These are phyloP conservation scores for Eutolmus rufibarbis DNA, from an alignment of 2,888 invertebrate genomes.

Conservation along the genomic window DNA sequence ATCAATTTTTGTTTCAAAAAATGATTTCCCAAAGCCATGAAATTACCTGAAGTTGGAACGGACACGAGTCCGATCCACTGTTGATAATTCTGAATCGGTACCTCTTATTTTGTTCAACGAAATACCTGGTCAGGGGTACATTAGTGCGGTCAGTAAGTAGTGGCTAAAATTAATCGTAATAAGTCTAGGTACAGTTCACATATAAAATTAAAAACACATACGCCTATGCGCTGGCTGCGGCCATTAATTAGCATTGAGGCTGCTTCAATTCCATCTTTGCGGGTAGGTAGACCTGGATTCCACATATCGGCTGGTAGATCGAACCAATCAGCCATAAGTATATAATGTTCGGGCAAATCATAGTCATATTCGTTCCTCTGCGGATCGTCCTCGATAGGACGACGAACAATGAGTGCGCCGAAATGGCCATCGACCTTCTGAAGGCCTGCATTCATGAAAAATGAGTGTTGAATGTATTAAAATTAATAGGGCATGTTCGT, in stretches of 20 bases:
- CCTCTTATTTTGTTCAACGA: conserved; percentile 52
- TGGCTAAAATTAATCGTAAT: background rate
- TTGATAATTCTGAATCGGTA: conserved; percentile 61
- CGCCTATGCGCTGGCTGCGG: conserved; percentile 52
- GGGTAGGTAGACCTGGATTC: conserved; percentile 53
- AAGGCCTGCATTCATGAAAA: conserved; percentile 63
- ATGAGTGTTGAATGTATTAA: background rate
- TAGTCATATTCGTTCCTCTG: conserved; percentile 74
- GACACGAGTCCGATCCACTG: conserved; percentile 57
- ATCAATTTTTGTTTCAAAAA: background rate
- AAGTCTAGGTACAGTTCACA: background rate
- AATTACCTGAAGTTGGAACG: conserved; percentile 55
- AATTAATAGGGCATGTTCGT: background rate
- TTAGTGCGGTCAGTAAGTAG: conserved; percentile 22
- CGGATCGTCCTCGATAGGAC: conserved; percentile 68
- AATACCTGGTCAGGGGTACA: conserved; percentile 53
- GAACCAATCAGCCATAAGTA: conserved; percentile 81
- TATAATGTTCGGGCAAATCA: conserved; percentile 74
- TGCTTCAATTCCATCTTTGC: conserved; percentile 51
- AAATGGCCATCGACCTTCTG: conserved; percentile 84
- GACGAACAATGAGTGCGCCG: conserved; percentile 76
- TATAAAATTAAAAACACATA: conserved; percentile 37
- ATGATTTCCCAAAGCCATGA: background rate
- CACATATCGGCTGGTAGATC: conserved; percentile 65
- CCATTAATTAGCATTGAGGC: conserved; percentile 57